Evolutionary conservation across 2,888 invertebrate species (phyloP).

Genomic region (Crossocerus cetratus): DNA sequence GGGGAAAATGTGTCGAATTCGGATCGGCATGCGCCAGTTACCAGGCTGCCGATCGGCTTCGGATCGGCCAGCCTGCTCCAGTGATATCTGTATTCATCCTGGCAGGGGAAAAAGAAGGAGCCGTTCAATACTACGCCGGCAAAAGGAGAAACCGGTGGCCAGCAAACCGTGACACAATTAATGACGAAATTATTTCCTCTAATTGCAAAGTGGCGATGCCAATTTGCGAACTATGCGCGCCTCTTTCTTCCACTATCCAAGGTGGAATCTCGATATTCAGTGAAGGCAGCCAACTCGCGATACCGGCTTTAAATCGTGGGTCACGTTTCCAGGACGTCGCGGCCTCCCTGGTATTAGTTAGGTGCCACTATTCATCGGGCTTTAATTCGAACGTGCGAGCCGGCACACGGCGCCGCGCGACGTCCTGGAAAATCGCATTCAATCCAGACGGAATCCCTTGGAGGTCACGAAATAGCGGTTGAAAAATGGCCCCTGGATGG

Average conservation of each 20-base stretch:
- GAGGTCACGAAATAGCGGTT: constrained; percentile 15
- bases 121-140: constrained; percentile 23
- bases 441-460: background rate
- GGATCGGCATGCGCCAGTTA: constrained; percentile 40
- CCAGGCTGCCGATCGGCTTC: constrained; percentile 3
- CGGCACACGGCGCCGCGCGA: background rate
- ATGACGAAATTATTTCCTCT: constrained; percentile 57
- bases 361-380: background rate
- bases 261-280: constrained; percentile 22
- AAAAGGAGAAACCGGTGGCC: constrained; percentile 51
- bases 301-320: constrained; percentile 3
- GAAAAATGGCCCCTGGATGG: constrained; percentile 37
- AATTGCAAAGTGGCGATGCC: constrained; percentile 43
- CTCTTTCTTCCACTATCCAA: constrained; percentile 15
- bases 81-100: background rate
- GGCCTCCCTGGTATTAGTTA: background rate
- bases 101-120: constrained; percentile 4
- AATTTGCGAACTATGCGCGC: constrained; percentile 35
- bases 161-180: constrained; percentile 55
- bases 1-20: constrained; percentile 66
- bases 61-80: background rate
- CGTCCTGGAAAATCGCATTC: constrained; percentile 21
- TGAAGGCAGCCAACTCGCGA: background rate
- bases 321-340: background rate
- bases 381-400: background rate